These are phyloP conservation scores for Aphis craccivora DNA, from an alignment of 1,140 invertebrate species.

Conservation along the genomic window DNA sequence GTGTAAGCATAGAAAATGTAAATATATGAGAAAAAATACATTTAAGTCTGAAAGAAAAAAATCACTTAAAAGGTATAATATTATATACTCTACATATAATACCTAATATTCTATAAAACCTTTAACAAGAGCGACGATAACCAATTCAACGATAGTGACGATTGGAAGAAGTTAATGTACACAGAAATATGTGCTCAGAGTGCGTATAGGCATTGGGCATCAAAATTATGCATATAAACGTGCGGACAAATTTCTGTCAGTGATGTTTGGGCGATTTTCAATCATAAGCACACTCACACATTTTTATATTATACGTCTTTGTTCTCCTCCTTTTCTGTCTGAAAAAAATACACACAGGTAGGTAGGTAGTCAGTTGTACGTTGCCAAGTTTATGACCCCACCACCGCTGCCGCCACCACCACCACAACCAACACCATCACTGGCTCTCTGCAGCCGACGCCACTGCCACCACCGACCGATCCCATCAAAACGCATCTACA, in stretches of 20 bases:
- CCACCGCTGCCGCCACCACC: not conserved
- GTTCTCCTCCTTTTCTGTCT: constrained; percentile 27
- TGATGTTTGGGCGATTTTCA: constrained; percentile 26
- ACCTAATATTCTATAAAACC: not conserved
- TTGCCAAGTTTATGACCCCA: constrained; percentile 57
- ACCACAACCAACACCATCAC: not conserved
- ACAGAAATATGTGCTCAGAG: not conserved
- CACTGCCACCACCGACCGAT: not conserved
- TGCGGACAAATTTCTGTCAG: not conserved
- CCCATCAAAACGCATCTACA: constrained; percentile 39
- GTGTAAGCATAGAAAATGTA: not conserved
- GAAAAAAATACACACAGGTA: constrained; percentile 15
- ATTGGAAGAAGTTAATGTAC: not conserved
- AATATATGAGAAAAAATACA: not conserved
- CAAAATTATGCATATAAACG: not conserved
- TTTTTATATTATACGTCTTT: constrained; percentile 25
- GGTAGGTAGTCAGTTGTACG: constrained; percentile 10
- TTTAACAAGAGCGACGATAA: not conserved
- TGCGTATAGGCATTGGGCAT: not conserved
- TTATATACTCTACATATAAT: not conserved
- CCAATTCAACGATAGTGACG: not conserved
- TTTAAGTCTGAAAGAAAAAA: not conserved
- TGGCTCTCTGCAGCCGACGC: not conserved
- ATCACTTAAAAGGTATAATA: not conserved
- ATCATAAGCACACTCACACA: not conserved